These are phyloP conservation scores for Buteo buteo DNA, from an alignment of 2,113 vertebrate genomes.

Conservation along the genomic window DNA sequence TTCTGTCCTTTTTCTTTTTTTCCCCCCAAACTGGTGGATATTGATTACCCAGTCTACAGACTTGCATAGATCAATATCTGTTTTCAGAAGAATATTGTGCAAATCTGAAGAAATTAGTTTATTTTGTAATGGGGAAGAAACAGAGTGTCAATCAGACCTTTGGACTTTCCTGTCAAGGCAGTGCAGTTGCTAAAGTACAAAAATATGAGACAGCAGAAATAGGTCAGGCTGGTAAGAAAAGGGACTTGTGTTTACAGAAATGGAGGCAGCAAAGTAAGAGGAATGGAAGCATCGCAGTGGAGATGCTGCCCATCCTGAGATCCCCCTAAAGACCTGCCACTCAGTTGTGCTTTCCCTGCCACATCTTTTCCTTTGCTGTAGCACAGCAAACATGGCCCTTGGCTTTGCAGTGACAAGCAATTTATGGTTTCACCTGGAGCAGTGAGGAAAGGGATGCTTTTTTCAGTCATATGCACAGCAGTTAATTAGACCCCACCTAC, in stretches of 20 bases:
- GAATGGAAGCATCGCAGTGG: neutral
- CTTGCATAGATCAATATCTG: conserved; percentile 67
- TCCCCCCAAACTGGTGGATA: conserved; percentile 52
- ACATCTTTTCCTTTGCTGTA: neutral
- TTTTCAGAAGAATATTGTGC: conserved; percentile 62
- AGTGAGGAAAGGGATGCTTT: neutral
- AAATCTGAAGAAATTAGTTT: conserved; percentile 71
- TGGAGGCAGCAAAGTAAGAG: neutral
- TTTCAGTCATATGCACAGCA: neutral
- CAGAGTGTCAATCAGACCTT: conserved; percentile 53
- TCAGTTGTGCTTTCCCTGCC: neutral
- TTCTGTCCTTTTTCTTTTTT: neutral
- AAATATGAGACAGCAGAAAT: neutral
- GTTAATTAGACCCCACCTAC: neutral
- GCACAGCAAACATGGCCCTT: neutral
- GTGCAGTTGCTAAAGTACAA: neutral
- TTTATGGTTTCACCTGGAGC: neutral
- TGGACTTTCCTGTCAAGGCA: conserved; percentile 22
- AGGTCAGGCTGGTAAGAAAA: neutral
- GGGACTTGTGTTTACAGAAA: neutral
- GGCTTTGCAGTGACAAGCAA: neutral
- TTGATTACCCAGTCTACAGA: conserved; percentile 63
- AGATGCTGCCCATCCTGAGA: neutral
- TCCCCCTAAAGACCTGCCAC: neutral
- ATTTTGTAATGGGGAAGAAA: conserved; percentile 65